These are phyloP conservation scores for Diplosoma virens DNA, from an alignment of 23 tunicate species.

Conservation along the genomic window DNA sequence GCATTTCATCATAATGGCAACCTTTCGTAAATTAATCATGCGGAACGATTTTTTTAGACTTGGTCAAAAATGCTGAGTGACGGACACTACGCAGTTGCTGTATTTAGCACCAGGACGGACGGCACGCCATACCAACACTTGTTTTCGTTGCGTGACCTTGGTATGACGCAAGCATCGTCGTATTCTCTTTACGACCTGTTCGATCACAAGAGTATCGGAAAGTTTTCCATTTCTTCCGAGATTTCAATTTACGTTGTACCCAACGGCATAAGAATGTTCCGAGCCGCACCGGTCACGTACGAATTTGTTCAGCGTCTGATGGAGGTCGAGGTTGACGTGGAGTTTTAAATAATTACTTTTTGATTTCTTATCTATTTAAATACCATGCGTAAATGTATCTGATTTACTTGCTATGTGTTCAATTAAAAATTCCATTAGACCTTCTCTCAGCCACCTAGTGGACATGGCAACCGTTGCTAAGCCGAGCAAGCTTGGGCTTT, in stretches of 20 bases:
- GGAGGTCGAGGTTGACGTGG: not conserved
- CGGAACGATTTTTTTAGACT: constrained; percentile 38
- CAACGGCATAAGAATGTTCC: constrained; percentile 63
- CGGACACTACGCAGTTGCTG: constrained; percentile 72
- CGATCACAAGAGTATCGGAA: constrained; percentile 14
- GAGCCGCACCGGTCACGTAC: constrained; percentile 35
- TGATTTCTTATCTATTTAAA: too few species aligned
- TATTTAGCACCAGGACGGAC: constrained; percentile 71
- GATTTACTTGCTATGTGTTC: too few species aligned
- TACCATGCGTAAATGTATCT: too few species aligned
- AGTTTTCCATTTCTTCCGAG: constrained; percentile 2
- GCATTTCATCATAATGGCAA: too few species aligned
- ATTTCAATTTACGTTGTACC: constrained; percentile 51
- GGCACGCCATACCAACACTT: constrained; percentile 51
- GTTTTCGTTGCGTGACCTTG: constrained; percentile 42
- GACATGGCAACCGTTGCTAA: too few species aligned
- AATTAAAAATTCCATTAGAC: too few species aligned
- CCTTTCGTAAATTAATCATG: too few species aligned
- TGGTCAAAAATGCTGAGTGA: constrained; percentile 57
- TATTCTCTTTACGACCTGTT: constrained; percentile 51
- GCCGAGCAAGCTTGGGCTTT: too few species aligned
- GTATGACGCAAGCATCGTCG: constrained; percentile 25
- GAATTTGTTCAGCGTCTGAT: not conserved
- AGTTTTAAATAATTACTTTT: not conserved
- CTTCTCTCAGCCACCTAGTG: too few species aligned